Conservation (phyloP, 2,113 vertebrate genomes). For the Solea senegalensis region DNA sequence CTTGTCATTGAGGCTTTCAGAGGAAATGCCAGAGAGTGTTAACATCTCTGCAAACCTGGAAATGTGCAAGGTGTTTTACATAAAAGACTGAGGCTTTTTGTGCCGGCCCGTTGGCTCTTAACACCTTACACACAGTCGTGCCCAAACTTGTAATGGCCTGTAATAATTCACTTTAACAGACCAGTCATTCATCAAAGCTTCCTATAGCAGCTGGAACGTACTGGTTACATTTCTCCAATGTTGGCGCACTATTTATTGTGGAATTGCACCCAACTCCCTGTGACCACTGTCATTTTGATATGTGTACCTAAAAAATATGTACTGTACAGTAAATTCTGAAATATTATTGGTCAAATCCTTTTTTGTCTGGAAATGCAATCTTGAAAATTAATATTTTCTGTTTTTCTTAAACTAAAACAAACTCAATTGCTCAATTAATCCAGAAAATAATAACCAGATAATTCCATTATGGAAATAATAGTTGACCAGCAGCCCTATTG, state of each 20-base stretch:
- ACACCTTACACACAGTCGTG: background rate
- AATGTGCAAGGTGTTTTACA: slow-evolving; percentile 29
- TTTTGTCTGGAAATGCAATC: too few relatives aligned
- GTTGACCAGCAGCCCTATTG: too few relatives aligned
- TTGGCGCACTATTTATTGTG: background rate
- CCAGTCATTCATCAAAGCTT: background rate
- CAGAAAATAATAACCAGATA: too few relatives aligned
- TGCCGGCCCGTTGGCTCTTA: background rate
- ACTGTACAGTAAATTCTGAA: too few relatives aligned
- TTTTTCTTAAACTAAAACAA: too few relatives aligned
- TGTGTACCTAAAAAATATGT: too few relatives aligned
- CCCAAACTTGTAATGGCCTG: background rate
- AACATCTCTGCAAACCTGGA: slow-evolving; percentile 42
- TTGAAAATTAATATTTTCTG: too few relatives aligned
- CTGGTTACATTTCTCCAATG: background rate
- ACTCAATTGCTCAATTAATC: too few relatives aligned
- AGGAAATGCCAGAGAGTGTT: slow-evolving; percentile 55
- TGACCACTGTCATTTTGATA: background rate
- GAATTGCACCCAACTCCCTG: background rate
- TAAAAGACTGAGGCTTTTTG: slow-evolving; percentile 17
- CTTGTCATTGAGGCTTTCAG: slow-evolving; percentile 64
- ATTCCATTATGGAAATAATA: too few relatives aligned
- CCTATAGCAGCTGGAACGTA: background rate
- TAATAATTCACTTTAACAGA: slow-evolving; percentile 18
- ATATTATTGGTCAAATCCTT: too few relatives aligned